These are phyloP conservation scores for Peromyscus nudipes DNA, from an alignment of 2,797 vertebrate genomes.

Conservation along the genomic window DNA sequence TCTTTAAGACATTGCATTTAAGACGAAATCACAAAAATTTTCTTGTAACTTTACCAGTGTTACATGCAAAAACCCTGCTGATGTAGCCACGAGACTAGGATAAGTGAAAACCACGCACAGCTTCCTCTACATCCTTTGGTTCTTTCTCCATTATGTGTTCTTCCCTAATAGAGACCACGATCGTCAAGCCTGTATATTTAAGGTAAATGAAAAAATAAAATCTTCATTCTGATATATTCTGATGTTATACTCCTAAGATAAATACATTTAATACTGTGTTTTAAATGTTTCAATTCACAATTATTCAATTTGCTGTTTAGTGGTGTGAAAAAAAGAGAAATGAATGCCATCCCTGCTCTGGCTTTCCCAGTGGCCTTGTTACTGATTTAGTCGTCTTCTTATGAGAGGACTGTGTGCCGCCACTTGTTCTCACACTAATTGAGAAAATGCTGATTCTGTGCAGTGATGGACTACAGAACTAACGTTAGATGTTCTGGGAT, in stretches of 20 bases:
- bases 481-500: slow-evolving; percentile 75
- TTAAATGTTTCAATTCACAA: slow-evolving; percentile 52
- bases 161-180: neutral
- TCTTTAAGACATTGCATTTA: slow-evolving; percentile 36
- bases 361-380: slow-evolving; percentile 56
- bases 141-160: neutral
- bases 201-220: slow-evolving; percentile 6
- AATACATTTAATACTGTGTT: slow-evolving; percentile 37
- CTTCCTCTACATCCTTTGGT: neutral
- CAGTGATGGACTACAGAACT: slow-evolving; percentile 74
- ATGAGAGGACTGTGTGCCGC: slow-evolving; percentile 73
- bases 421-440: slow-evolving; percentile 75
- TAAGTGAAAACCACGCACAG: neutral
- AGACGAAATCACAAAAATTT: slow-evolving; percentile 35
- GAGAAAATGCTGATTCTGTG: slow-evolving; percentile 80
- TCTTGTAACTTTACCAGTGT: neutral
- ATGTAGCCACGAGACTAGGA: neutral
- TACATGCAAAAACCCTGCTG: neutral
- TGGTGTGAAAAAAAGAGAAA: slow-evolving; percentile 54
- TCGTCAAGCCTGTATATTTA: neutral
- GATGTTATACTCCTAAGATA: slow-evolving; percentile 44
- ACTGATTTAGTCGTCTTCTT: slow-evolving; percentile 70
- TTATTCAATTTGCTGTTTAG: slow-evolving; percentile 59
- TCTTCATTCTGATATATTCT: neutral
- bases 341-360: slow-evolving; percentile 64